phyloP scores from a whole-genome alignment of 2,888 invertebrate species.

The Pristionchus maxplancki region DNA sequence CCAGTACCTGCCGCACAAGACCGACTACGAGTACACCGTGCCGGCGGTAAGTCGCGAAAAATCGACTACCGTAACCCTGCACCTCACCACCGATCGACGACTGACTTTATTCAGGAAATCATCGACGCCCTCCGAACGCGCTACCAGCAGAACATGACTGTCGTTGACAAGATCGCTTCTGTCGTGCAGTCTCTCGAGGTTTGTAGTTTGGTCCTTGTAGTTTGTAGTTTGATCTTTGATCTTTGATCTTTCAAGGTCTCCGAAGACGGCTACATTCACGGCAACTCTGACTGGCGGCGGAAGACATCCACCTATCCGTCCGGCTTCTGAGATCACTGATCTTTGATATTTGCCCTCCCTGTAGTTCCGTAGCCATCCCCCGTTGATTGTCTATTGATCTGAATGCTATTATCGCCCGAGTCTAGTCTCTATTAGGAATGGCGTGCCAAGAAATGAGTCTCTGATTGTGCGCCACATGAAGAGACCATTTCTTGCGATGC shows the following conservation, averaged over 20 bases:
- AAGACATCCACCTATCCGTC: constrained; percentile 74
- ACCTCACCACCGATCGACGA: not conserved
- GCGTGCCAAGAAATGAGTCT: too few relatives aligned
- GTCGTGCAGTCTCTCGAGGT: constrained; percentile 73
- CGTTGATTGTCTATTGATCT: constrained; percentile 9
- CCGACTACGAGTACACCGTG: constrained; percentile 58
- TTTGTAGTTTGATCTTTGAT: constrained; percentile 3
- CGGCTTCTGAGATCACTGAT: constrained; percentile 65
- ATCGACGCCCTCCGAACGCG: constrained; percentile 67
- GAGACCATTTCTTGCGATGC: too few relatives aligned
- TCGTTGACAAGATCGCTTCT: constrained; percentile 68
- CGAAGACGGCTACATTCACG: constrained; percentile 70
- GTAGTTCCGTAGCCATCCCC: not conserved
- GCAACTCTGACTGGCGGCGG: constrained; percentile 75
- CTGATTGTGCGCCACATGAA: too few relatives aligned
- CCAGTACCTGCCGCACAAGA: constrained; percentile 68
- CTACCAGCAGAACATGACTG: constrained; percentile 72
- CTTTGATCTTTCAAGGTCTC: constrained; percentile 57
- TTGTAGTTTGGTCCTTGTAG: constrained; percentile 22
- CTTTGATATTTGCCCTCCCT: not conserved
- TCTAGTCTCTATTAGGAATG: too few relatives aligned
- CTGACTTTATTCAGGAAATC: constrained; percentile 57
- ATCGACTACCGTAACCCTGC: not conserved
- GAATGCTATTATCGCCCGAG: constrained; percentile 9
- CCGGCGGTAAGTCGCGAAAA: constrained; percentile 52